These are phyloP conservation scores for Martes flavigula DNA, from an alignment of 2,797 vertebrate species.

Conservation along the genomic window DNA sequence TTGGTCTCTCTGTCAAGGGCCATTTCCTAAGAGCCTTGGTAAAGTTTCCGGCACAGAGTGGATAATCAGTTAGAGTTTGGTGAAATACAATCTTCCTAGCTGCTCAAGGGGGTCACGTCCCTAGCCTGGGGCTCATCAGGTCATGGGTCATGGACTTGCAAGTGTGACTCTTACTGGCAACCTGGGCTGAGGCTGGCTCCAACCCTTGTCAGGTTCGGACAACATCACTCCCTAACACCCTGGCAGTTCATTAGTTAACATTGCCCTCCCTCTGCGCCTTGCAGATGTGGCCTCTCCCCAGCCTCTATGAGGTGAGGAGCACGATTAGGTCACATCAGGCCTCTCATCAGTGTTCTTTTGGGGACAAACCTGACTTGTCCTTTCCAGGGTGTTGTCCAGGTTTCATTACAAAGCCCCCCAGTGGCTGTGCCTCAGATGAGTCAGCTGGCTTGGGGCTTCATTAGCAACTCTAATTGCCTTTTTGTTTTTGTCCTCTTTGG, in stretches of 20 bases:
- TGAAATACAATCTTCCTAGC: neutral
- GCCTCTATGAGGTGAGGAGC: neutral
- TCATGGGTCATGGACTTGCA: neutral
- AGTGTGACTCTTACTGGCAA: fast-evolving
- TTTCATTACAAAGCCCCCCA: neutral
- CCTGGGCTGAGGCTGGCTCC: neutral
- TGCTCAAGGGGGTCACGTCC: neutral
- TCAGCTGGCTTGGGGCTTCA: conserved; percentile 50
- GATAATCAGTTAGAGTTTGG: fast-evolving
- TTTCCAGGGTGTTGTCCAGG: conserved; percentile 39
- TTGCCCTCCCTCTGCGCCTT: neutral
- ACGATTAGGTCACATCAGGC: neutral
- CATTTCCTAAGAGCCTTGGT: neutral
- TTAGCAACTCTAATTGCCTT: conserved; percentile 2
- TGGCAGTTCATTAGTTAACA: conserved; percentile 32
- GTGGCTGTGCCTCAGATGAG: neutral
- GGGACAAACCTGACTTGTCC: conserved; percentile 50
- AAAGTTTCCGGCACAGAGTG: neutral
- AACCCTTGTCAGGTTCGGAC: neutral
- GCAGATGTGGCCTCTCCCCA: neutral
- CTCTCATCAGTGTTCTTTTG: neutral
- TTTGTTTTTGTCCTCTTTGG: conserved; percentile 42
- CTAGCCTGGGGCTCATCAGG: neutral
- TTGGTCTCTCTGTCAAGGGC: neutral
- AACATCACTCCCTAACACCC: fast-evolving